phyloP scores from a whole-genome alignment of 2,113 vertebrate genomes.

The Lates calcarifer region DNA sequence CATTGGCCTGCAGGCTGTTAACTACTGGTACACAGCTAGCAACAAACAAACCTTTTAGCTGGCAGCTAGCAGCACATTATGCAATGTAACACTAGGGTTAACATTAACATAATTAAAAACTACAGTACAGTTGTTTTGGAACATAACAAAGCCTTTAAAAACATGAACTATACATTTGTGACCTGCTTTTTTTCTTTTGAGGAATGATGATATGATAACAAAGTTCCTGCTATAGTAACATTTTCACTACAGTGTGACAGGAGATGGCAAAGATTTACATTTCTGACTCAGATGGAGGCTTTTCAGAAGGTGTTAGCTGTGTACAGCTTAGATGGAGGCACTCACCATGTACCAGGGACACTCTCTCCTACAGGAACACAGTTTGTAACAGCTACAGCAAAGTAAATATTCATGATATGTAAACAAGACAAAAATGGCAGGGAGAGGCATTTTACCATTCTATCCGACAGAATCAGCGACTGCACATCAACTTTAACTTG shows the following conservation, averaged over 20 bases:
- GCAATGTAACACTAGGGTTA: background rate
- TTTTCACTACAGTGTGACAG: conserved; percentile 7
- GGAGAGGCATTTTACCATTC: conserved; percentile 44
- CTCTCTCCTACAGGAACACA: conserved; percentile 23
- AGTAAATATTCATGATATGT: conserved; percentile 49
- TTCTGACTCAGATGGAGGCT: background rate
- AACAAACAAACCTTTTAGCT: background rate
- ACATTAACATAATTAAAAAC: background rate
- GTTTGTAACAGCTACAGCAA: conserved; percentile 44
- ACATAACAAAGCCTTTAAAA: no score
- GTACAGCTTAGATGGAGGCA: conserved; percentile 17
- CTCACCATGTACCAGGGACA: background rate
- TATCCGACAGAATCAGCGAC: conserved; percentile 35
- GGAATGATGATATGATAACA: background rate
- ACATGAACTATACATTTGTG: no score
- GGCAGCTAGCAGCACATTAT: background rate
- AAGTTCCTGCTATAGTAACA: background rate
- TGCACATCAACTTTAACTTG: conserved; percentile 9
- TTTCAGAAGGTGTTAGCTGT: conserved; percentile 3
- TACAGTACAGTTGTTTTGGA: no score
- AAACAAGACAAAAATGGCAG: conserved; percentile 59
- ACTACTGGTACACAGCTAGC: background rate
- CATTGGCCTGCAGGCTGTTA: no score
- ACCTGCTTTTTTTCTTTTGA: no score
- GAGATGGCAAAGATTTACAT: background rate